Conservation (phyloP, 2,797 vertebrate species). For the Echiichthys vipera region DNA sequence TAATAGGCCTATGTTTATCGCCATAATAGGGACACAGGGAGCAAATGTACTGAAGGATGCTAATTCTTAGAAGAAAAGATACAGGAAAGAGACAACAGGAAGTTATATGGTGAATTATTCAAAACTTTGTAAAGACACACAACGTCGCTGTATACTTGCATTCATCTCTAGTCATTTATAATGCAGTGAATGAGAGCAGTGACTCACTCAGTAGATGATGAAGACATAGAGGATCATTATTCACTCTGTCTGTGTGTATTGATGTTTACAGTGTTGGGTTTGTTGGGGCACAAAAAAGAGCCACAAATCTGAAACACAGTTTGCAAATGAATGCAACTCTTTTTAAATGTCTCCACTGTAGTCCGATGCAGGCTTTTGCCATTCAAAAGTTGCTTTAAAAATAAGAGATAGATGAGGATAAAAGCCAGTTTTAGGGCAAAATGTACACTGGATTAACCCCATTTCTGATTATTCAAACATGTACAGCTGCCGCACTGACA, state of each 20-base stretch:
- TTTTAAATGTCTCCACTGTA: conserved; percentile 54
- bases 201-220: conserved; percentile 17
- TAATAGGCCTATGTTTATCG: not conserved
- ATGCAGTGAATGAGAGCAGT: conserved; percentile 39
- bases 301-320: conserved; percentile 40
- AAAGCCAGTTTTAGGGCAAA: conserved; percentile 54
- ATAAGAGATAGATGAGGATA: conserved; percentile 34
- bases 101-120: conserved; percentile 45
- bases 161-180: conserved; percentile 48
- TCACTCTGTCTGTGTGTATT: conserved; percentile 23
- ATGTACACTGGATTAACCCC: conserved; percentile 40
- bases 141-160: conserved; percentile 28
- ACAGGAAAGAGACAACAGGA: conserved; percentile 52
- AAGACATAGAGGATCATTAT: conserved; percentile 59
- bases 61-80: conserved; percentile 25
- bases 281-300: conserved; percentile 51
- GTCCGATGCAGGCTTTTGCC: not conserved
- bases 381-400: conserved; percentile 46
- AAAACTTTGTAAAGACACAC: conserved; percentile 32
- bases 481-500: conserved; percentile 57
- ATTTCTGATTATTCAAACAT: conserved; percentile 57
- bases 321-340: conserved; percentile 45
- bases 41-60: not conserved
- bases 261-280: conserved; percentile 61
- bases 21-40: conserved; percentile 10